These are phyloP conservation scores for Cephus nigrinus DNA, from an alignment of 2,888 invertebrate genomes.

Conservation along the genomic window DNA sequence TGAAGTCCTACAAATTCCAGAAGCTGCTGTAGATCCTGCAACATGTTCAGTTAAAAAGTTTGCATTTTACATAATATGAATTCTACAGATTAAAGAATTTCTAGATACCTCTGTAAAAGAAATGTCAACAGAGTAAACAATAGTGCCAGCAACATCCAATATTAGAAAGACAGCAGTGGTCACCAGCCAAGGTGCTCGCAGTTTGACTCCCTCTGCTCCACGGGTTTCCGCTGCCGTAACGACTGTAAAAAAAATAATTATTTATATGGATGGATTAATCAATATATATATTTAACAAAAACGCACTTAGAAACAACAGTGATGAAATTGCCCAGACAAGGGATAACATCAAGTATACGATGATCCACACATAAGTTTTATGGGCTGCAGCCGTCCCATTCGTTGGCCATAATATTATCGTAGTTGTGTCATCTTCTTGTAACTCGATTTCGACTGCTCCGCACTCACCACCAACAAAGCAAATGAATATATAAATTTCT, in stretches of 20 bases:
- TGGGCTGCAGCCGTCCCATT: neutral
- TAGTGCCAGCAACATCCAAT: slow-evolving; percentile 4
- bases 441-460: slow-evolving; percentile 11
- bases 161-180: slow-evolving; percentile 13
- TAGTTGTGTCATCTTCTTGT: slow-evolving; percentile 3
- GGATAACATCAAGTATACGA: slow-evolving; percentile 12
- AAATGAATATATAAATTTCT: neutral
- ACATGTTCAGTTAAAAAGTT: neutral
- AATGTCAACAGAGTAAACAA: slow-evolving; percentile 14
- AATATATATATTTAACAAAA: neutral
- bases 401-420: slow-evolving; percentile 9
- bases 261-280: neutral
- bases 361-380: slow-evolving; percentile 8
- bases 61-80: neutral
- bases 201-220: slow-evolving; percentile 6
- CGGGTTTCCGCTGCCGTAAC: slow-evolving; percentile 6
- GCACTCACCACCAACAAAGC: slow-evolving; percentile 12
- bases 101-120: slow-evolving; percentile 11
- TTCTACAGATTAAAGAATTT: neutral
- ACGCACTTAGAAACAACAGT: slow-evolving; percentile 17
- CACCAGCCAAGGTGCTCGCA: slow-evolving; percentile 14
- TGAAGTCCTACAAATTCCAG: slow-evolving; percentile 6
- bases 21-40: slow-evolving; percentile 1
- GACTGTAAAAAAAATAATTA: neutral
- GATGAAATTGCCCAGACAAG: slow-evolving; percentile 14